Conservation (phyloP, 2,797 vertebrate species). For the Intellagama lesueurii region DNA sequence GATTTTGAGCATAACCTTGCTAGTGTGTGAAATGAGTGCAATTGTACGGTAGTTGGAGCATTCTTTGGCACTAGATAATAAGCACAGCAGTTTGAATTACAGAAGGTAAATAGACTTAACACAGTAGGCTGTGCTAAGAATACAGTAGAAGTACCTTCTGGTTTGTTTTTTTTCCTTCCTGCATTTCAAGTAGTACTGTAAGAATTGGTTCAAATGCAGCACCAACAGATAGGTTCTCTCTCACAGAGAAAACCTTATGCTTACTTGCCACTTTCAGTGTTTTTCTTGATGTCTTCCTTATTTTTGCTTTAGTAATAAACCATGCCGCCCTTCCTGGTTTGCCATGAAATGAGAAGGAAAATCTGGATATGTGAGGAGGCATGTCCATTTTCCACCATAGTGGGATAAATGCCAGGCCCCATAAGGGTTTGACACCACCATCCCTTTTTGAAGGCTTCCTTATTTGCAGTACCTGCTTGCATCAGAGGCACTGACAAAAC, state of each 20-base stretch:
- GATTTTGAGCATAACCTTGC: too few relatives aligned
- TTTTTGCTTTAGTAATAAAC: neutral
- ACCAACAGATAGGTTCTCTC: neutral
- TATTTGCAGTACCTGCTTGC: neutral
- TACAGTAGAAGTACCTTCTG: slow-evolving; percentile 40
- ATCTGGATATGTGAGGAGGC: neutral
- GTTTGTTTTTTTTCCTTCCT: slow-evolving; percentile 25
- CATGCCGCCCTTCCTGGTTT: neutral
- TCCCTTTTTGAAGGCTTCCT: neutral
- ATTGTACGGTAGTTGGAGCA: too few relatives aligned
- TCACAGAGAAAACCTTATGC: neutral
- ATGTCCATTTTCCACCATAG: neutral
- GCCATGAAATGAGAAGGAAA: neutral
- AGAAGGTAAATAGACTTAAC: slow-evolving; percentile 44
- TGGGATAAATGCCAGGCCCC: neutral
- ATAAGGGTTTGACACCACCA: neutral
- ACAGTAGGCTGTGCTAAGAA: slow-evolving; percentile 24
- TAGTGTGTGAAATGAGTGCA: too few relatives aligned
- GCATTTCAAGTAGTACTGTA: slow-evolving; percentile 36
- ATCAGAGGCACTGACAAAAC: neutral
- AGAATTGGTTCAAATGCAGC: slow-evolving; percentile 3
- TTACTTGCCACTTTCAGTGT: too few relatives aligned
- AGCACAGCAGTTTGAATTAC: slow-evolving; percentile 30
- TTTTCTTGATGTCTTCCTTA: neutral
- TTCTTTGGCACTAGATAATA: slow-evolving; percentile 15